Evolutionary conservation across 2,113 vertebrate genomes (phyloP), one percentile per base, ranked within the genome.

Genomic region (Bettongia penicillata): DNA sequence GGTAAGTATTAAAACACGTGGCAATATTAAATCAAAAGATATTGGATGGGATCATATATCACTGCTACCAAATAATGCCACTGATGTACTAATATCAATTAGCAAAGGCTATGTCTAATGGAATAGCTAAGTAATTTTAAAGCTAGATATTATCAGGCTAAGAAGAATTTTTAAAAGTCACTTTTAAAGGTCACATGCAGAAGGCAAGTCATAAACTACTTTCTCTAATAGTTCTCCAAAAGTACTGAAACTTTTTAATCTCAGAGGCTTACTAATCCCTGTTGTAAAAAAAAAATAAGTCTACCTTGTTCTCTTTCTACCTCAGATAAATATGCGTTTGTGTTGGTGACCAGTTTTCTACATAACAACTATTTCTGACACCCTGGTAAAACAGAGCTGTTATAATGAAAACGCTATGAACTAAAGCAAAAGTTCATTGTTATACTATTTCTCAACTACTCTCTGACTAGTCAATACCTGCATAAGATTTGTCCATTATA

Each of bases 271-370:
- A 0, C 24, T 94, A 95, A 96, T 96, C 31, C 96, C 95, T 96
- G 91, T 37, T 93, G 97, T 95, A 2, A 97, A 93, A 97, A 96
- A 95, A 90, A 97, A 96, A 92, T 95, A 95, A 97, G 96, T 90
- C 6, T 91, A 92, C 68, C 96, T 96, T 93, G 92, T 91, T 95
- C 92, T 93, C 95, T 51, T 12, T 53, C 92, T 5, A 51, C 23
- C 95, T 97, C 94, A 51, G 51, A 93, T 94, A 98, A 97, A 96
- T 23, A 96, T 94, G 50, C 48, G 0, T 89, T 47, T 61, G 94
- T 95, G 90, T 97, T 92, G 51, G 51, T 96, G 97, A 97, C 16
- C 43, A 98, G 96, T 31, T 95, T 98, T 97, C 94, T 96, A 50
- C 89, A 57, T 92, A 93, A 92, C 51, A n/a, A 77, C 43, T 48